A percentile compares a stretch with the other conserved stretches of the same genome.
Evolutionary conservation across 1,140 invertebrate species (phyloP).

Genomic region (Megathymus violae): DNA sequence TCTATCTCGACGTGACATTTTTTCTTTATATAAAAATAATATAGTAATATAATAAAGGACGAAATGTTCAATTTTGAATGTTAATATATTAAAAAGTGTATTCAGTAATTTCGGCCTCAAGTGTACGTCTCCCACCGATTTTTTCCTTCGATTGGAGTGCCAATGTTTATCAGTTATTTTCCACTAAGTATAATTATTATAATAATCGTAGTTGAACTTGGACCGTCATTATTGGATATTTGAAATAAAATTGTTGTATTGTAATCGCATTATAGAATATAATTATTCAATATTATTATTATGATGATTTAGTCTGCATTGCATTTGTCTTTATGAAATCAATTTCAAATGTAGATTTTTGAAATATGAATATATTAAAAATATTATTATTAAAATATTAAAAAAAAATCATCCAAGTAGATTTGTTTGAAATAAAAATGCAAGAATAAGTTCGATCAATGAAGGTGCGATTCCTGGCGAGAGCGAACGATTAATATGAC

Average conservation of each 20-base stretch:
- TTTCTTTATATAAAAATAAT: constrained; percentile 18
- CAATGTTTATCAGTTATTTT: constrained; percentile 44
- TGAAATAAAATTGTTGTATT: constrained; percentile 56
- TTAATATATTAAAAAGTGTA: constrained; percentile 26
- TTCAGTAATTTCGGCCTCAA: constrained; percentile 31
- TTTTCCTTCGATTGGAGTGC: constrained; percentile 44
- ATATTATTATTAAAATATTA: too few species aligned
- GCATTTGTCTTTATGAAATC: constrained; percentile 46
- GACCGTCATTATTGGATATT: constrained; percentile 41
- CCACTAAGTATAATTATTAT: constrained; percentile 14
- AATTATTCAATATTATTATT: constrained; percentile 63
- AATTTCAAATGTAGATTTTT: too few species aligned
- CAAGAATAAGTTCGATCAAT: too few species aligned
- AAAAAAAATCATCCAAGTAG: too few species aligned
- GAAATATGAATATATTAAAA: too few species aligned
- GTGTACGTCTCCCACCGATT: constrained; percentile 46
- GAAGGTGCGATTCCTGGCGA: too few species aligned
- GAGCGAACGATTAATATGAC: too few species aligned
- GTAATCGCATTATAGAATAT: constrained; percentile 66
- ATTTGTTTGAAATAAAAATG: too few species aligned
- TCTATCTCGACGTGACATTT: constrained; percentile 46
- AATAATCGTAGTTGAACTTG: constrained; percentile 14
- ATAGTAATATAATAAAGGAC: neutral
- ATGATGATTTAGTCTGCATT: constrained; percentile 63
- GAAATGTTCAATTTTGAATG: constrained; percentile 30